Evolutionary conservation across 2,113 vertebrate species (phyloP).

Genomic region (Calyptomena viridis): DNA sequence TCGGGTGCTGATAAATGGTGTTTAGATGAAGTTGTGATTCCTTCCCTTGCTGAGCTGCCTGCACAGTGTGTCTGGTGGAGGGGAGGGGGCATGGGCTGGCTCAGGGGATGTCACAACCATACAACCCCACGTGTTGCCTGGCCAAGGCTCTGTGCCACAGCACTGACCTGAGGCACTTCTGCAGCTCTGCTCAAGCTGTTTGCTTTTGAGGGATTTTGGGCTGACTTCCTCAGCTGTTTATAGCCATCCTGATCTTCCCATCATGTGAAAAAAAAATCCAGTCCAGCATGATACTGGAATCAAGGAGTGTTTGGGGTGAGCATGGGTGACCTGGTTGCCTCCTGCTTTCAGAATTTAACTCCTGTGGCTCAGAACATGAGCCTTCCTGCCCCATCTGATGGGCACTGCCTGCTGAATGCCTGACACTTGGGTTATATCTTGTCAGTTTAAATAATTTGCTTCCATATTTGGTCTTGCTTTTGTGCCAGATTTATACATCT

Average conservation of each 20-base stretch:
- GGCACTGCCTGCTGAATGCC: not conserved
- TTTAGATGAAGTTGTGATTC: not conserved
- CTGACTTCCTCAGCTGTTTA: not conserved
- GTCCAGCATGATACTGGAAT: accelerated
- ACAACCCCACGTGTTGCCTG: not conserved
- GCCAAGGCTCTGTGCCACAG: accelerated
- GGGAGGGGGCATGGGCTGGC: not conserved
- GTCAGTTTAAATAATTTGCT: not conserved
- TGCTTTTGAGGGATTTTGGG: not conserved
- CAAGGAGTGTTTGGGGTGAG: not conserved
- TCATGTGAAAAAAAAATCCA: accelerated
- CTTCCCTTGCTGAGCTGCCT: not conserved
- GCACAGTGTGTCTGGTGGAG: not conserved
- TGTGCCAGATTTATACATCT: not conserved
- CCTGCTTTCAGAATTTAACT: not conserved
- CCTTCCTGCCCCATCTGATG: not conserved
- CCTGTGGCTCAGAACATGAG: not conserved
- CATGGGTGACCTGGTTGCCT: not conserved
- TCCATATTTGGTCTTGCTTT: constrained; percentile 38
- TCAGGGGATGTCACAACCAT: not conserved
- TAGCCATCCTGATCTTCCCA: not conserved
- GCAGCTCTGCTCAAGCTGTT: not conserved
- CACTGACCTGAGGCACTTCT: not conserved
- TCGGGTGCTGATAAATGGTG: not conserved
- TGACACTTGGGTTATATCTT: not conserved